Evolutionary conservation across 2,888 invertebrate species (phyloP).

Genomic region (Drymonia ruficornis): DNA sequence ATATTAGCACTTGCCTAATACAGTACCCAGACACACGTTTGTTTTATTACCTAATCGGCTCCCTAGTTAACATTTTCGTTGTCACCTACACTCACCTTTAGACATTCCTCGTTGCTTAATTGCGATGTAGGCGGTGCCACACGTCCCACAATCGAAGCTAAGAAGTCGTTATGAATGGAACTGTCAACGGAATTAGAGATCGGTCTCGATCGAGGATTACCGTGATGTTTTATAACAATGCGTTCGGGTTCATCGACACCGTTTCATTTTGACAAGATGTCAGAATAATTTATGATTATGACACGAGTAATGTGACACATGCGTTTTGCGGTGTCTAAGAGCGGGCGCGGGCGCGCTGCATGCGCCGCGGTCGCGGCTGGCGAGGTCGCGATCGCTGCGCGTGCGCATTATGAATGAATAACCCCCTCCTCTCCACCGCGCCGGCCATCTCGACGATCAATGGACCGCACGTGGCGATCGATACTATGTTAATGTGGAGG

Average conservation of each 20-base stretch:
- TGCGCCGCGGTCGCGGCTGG: constrained; percentile 44
- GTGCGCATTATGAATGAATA: constrained; percentile 77
- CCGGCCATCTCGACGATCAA: constrained; percentile 60
- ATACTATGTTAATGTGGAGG: constrained; percentile 54
- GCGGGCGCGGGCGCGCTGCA: constrained; percentile 35
- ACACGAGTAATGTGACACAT: constrained; percentile 53
- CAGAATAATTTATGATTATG: constrained; percentile 63
- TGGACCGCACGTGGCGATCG: constrained; percentile 75
- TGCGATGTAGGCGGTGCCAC: constrained; percentile 53
- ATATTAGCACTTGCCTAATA: constrained; percentile 79
- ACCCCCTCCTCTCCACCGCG: constrained; percentile 31
- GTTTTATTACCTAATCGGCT: constrained; percentile 69
- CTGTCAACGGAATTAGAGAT: constrained; percentile 52
- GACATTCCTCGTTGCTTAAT: constrained; percentile 53
- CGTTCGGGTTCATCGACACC: constrained; percentile 58
- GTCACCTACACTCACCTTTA: constrained; percentile 54
- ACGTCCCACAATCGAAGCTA: constrained; percentile 50
- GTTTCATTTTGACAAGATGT: constrained; percentile 46
- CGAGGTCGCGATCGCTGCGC: constrained; percentile 61
- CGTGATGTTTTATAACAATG: constrained; percentile 55
- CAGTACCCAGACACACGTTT: constrained; percentile 61
- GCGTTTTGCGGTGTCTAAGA: constrained; percentile 51
- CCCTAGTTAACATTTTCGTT: constrained; percentile 54
- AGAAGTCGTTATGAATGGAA: constrained; percentile 47
- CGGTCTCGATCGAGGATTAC: constrained; percentile 48